A percentile compares a stretch with the other conserved stretches of the same genome.
phyloP scores from a whole-genome alignment of 2,113 vertebrate genomes.

The Ascaphus truei region DNA sequence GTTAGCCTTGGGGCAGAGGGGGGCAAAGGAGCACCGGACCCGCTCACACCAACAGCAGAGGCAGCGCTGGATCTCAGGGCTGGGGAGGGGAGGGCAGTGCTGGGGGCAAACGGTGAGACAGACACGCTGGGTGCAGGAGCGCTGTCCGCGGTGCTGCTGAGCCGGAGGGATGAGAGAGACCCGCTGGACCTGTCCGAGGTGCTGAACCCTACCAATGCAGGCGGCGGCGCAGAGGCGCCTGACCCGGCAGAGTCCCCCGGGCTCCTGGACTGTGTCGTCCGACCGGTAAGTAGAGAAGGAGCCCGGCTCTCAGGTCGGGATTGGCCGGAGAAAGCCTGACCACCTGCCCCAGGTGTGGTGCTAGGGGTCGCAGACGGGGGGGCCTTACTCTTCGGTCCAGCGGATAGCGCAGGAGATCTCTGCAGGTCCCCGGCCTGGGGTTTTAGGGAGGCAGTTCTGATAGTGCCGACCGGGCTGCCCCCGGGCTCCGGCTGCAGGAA shows the following conservation, averaged over 20 bases:
- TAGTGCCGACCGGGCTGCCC: slow-evolving; percentile 31
- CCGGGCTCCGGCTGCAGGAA: slow-evolving; percentile 26
- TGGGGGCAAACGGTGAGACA: background rate
- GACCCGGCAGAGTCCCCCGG: background rate
- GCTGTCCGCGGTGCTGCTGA: background rate
- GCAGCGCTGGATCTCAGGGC: background rate
- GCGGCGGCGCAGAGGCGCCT: background rate
- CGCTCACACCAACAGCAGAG: too few relatives aligned
- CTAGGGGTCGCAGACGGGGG: slow-evolving; percentile 8
- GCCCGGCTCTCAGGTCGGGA: too few relatives aligned
- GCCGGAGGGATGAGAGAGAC: background rate
- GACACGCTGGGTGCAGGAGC: too few relatives aligned
- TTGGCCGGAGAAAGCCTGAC: background rate
- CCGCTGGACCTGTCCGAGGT: background rate
- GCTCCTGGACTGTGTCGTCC: too few relatives aligned
- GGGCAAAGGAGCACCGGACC: too few relatives aligned
- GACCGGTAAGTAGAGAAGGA: too few relatives aligned
- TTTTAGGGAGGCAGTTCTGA: slow-evolving; percentile 11
- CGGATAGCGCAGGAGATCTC: slow-evolving; percentile 29
- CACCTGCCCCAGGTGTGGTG: slow-evolving; percentile 29
- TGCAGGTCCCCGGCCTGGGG: slow-evolving; percentile 9
- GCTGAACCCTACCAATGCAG: background rate
- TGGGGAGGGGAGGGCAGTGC: background rate
- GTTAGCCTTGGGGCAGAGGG: too few relatives aligned
- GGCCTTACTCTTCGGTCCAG: background rate